Evolutionary conservation across 1,140 invertebrate genomes (phyloP), one percentile per base, ranked within the genome.

Genomic region (Pseudomyrmex cubaensis): DNA sequence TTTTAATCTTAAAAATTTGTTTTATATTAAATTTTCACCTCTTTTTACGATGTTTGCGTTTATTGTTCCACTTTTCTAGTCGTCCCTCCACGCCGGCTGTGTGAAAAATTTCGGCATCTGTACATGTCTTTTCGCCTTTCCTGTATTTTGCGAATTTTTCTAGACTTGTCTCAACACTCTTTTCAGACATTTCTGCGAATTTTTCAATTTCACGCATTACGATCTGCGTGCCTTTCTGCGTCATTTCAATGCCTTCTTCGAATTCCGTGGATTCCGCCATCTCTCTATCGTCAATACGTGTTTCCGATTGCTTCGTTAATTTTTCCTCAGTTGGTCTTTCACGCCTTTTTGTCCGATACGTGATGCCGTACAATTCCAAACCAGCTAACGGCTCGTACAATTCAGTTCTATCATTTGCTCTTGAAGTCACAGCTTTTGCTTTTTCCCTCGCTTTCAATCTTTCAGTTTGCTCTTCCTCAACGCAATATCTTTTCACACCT

Each of bases 361-460:
- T 83, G 20, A 62, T 62, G 15, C 63, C 73, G 46, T 77, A 74
- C 17, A 85, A 46, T 66, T 87, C 80, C 5, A 78, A 73, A 48
- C 84, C 82, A 25, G 84, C 75, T n/a, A 77, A 44, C 13, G 85
- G 72, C 66, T 90, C 84, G 57, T 77, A 78, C 7, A 84, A 50
- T 52, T 77, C 69, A 35, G 75, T 35, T 56, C 46, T 67, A 46
- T 70, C 17, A 50, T 59, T 72, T 22, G 20, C 25, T 75, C 35
- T 56, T 44, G 20, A 46, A 50, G 57, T 61, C 15, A n/a, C 62
- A n/a, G 54, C 22, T 74, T 57, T 20, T 12, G 54, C 57, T 12
- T 59, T 22, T 64, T 57, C 57, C 20, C 54, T 44, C 25, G 35
- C 9, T 48, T 7, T 25, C 12, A 82, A 74, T 35, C 75, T 35